phyloP scores from a whole-genome alignment of 2,113 vertebrate species.

The Rhombomys opimus region DNA sequence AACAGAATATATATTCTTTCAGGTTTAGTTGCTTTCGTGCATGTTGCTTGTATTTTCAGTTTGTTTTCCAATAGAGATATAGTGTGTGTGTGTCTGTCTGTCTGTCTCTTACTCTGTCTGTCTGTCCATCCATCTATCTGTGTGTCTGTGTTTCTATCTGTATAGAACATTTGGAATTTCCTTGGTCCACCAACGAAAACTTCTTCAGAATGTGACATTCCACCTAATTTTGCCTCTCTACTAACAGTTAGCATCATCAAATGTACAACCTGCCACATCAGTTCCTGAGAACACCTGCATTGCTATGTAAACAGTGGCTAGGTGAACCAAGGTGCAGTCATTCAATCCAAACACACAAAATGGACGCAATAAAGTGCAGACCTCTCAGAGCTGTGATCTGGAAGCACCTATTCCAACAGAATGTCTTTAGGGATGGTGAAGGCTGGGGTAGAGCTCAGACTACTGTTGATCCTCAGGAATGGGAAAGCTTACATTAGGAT shows the following conservation, averaged over 20 bases:
- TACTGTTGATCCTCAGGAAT: background rate
- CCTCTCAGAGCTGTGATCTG: background rate
- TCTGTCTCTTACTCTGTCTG: background rate
- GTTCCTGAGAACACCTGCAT: background rate
- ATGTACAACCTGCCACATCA: background rate
- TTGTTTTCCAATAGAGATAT: background rate
- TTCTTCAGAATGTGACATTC: slow-evolving; percentile 8
- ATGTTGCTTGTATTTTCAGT: background rate
- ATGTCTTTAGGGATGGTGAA: background rate
- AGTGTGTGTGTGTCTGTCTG: background rate
- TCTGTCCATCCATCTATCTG: background rate
- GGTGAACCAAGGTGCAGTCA: background rate
- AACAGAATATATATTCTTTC: background rate
- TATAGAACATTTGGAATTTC: background rate
- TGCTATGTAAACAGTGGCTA: rapidly evolving
- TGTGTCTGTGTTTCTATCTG: background rate
- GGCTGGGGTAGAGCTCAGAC: background rate
- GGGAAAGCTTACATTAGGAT: background rate
- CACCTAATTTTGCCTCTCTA: background rate
- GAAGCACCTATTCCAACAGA: background rate
- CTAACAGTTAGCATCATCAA: background rate
- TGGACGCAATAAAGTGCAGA: rapidly evolving
- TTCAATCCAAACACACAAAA: background rate
- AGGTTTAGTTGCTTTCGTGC: background rate
- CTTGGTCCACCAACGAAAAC: background rate